Conservation (phyloP, 2,888 invertebrate genomes). For the Atherix ibis region DNA sequence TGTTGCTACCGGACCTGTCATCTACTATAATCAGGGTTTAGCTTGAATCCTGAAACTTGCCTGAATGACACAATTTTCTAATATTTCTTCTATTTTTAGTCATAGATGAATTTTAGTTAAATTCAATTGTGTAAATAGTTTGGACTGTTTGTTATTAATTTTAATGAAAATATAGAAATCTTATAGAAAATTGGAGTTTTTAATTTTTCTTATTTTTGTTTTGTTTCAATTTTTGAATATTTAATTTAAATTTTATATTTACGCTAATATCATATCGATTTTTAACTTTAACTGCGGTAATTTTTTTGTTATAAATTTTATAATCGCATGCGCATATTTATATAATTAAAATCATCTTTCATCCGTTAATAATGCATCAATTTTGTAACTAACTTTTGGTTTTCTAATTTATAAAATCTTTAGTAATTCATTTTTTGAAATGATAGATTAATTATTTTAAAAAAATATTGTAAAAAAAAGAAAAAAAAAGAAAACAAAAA, state of each 20-base stretch:
- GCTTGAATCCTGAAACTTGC: neutral
- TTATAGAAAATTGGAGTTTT: neutral
- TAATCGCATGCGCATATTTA: too few relatives aligned
- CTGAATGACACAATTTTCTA: neutral
- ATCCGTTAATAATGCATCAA: too few relatives aligned
- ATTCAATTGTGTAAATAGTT: constrained; percentile 1
- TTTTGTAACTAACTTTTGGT: too few relatives aligned
- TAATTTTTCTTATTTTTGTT: neutral
- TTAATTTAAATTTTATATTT: too few relatives aligned
- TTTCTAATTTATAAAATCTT: too few relatives aligned
- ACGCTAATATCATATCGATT: too few relatives aligned
- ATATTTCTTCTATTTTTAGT: constrained; percentile 1
- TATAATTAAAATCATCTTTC: too few relatives aligned
- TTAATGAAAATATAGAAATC: constrained; percentile 2
- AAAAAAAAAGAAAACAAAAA: neutral
- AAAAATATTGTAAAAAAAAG: constrained; percentile 2
- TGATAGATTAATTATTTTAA: constrained; percentile 1
- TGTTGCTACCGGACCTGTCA: constrained; percentile 57
- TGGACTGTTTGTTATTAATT: constrained; percentile 8
- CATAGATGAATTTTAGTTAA: neutral
- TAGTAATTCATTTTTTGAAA: too few relatives aligned
- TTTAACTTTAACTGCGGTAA: too few relatives aligned
- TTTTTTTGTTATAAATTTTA: too few relatives aligned
- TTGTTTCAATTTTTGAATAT: too few relatives aligned
- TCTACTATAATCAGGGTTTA: constrained; percentile 42